phyloP scores from a whole-genome alignment of 2,888 invertebrate species.

The Cyrtodaria siliqua region DNA sequence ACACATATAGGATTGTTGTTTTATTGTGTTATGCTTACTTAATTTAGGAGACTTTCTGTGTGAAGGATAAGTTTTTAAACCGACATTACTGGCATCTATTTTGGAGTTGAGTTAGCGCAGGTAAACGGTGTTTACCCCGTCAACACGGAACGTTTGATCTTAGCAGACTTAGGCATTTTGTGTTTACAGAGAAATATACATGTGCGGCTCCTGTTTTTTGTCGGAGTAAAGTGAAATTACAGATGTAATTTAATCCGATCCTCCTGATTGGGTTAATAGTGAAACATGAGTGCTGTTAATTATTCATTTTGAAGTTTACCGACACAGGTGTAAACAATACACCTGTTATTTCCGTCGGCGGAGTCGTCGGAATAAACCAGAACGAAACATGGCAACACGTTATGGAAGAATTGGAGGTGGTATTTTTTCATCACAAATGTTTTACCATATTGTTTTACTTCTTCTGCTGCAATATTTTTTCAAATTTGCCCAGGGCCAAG shows the following conservation, averaged over 20 bases:
- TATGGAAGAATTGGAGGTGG: constrained; percentile 1
- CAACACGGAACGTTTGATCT: constrained; percentile 43
- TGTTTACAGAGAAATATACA: constrained; percentile 57
- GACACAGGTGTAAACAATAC: constrained; percentile 34
- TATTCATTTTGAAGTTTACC: constrained; percentile 30
- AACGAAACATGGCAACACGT: not conserved
- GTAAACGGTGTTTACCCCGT: constrained; percentile 37
- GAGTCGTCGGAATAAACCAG: not conserved
- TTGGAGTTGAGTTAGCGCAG: constrained; percentile 38
- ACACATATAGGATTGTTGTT: not conserved
- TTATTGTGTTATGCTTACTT: constrained; percentile 1
- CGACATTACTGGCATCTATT: constrained; percentile 20
- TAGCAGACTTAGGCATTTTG: constrained; percentile 41
- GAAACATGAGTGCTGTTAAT: constrained; percentile 16
- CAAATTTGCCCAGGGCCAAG: constrained; percentile 79
- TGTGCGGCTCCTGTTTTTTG: constrained; percentile 50
- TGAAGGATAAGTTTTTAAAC: not conserved
- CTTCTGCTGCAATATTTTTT: constrained; percentile 75
- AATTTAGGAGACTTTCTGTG: not conserved
- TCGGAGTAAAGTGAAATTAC: not conserved
- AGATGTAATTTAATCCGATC: constrained; percentile 15
- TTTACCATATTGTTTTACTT: constrained; percentile 61
- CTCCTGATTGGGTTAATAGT: constrained; percentile 35
- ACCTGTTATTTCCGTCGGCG: constrained; percentile 7
- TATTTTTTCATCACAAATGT: constrained; percentile 36